Base-by-base conservation (phyloP, 2,797 vertebrate species). In the Sphaeramia orbicularis region DNA sequence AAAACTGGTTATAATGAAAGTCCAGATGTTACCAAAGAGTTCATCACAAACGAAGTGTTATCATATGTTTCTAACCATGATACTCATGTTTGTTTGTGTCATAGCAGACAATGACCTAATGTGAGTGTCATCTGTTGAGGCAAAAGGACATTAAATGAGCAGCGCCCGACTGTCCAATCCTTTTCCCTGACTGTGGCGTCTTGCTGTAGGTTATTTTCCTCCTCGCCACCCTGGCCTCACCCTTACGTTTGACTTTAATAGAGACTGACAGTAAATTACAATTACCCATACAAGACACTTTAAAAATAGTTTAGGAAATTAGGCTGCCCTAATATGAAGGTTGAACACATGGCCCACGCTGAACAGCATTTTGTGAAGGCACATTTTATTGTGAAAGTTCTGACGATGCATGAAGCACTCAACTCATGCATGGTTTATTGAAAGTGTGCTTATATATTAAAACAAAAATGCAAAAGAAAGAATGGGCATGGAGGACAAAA, bases 201-300 rank as follows among this genome's bases (percentile, higher is more conserved):
- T 85, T 45, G 86, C 86, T 90, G 74, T 64, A 50, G 87, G 86
- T 86, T 90, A 73, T 93, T 91, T 90, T 81, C 71, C 65, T 80
- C 68, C 55, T 59, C 58, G 19, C 65, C 69, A 68, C 67, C 72
- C 63, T 41, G 60, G 71, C 74, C 73, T 80, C 70, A 59, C 45
- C 60, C 73, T 62, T 62, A 51, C 4, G 16, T 61, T 65, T 86
- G 76, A 89, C 53, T 80, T 50, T 83, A 85, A 93, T 86, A 50
- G 57, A 65, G 55, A 60, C 67, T 82, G 87, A 90, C 88, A 86
- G 74, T 78, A 81, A 89, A 90, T 89, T 77, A 80, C 81, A 88
- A 89, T 85, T 83, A 90, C 76, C 84, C 82, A 76, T 69, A 83
- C 56, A 51, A 81, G 74, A 85, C 77, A 63, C 66, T 82, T 90